Evolutionary conservation across 2,797 vertebrate species (phyloP), one percentile per base, ranked within the genome.

Genomic region (Tauraco hartlaubi): DNA sequence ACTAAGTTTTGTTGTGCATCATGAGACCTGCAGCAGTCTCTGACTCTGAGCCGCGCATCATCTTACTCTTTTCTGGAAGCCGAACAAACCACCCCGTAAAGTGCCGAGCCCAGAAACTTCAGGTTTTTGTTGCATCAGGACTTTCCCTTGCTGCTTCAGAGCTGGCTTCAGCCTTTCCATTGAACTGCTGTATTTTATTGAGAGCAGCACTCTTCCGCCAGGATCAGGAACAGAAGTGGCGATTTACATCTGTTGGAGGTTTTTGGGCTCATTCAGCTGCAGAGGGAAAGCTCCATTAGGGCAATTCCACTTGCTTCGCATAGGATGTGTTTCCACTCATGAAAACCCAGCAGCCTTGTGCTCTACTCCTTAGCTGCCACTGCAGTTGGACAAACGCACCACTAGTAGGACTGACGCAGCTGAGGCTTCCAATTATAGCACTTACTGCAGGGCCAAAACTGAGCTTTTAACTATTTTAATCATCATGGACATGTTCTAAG

Each of bases 401-500:
- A 15, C 51, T 43, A 25, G 14, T 2, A 31, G 33, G 15, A 56
- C 41, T 21, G 43, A 21, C 4, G 26, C 2, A 37, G 43, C 74
- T 4, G 12, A 52, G 26, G 54, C 66, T 91, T 81, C 64, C 15
- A 29, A n/a, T 20, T n/a, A 14, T 0, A 37, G 29, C 5, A 4
- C 29, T 66, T 46, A 33, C 8, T 68, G 48, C n/a, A 12, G n/a
- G 29, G 59, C 20, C 29, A 46, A 44, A 85, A 15, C 0, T 3
- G 37, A 88, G 31, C 31, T 83, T 91, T 58, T 28, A 41, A 14
- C 16, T 37, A 14, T 22, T 54, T 9, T 11, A 67, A 71, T 19
- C 5, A 10, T 5, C 35, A 28, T 0, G 5, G 55, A 9, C 2
- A 0, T 0, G 1, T 6, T 71, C 44, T 16, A n/a, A 80, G 49